phyloP scores from a whole-genome alignment of 2,113 vertebrate genomes.

The Grammomys dolichurus region DNA sequence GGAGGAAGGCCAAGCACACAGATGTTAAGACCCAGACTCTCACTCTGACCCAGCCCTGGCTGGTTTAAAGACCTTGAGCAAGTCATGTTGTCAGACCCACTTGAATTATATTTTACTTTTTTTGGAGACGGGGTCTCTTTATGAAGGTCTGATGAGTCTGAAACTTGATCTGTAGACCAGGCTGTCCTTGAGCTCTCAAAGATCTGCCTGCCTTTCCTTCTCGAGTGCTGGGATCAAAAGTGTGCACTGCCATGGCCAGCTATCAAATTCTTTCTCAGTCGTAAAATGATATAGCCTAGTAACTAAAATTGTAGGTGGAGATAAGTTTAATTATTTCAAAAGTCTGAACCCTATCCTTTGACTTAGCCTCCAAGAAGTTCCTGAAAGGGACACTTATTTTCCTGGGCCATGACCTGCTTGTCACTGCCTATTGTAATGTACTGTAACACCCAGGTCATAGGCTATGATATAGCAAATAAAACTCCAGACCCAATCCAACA shows the following conservation, averaged over 20 bases:
- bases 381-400: neutral
- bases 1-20: neutral
- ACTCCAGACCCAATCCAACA: neutral
- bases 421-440: neutral
- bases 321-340: neutral
- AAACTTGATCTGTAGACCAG: neutral
- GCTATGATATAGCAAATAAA: neutral
- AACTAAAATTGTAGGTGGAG: neutral
- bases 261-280: neutral
- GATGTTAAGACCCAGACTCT: neutral
- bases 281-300: neutral
- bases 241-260: neutral
- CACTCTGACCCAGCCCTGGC: neutral
- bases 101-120: neutral
- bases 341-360: neutral
- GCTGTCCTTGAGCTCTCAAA: neutral
- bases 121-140: neutral
- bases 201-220: neutral
- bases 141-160: neutral
- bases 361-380: neutral
- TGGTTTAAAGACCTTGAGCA: neutral
- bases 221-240: neutral
- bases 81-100: neutral
- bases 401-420: neutral
- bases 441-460: neutral